Evolutionary conservation across 2,888 invertebrate species (phyloP).

Genomic region (Drosophila prostipennis): DNA sequence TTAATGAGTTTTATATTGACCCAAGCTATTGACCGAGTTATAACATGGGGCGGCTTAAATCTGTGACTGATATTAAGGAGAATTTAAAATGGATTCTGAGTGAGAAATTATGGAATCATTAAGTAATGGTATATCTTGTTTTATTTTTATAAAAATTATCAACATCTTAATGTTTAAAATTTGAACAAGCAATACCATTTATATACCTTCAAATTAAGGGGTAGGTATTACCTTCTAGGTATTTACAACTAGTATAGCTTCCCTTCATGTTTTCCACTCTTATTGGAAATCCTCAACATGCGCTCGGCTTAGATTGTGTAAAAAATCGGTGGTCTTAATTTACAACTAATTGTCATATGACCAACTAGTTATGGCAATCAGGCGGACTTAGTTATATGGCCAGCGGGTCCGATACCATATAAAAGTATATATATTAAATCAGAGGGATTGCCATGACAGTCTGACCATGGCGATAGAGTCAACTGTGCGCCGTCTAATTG

Average conservation of each 20-base stretch:
- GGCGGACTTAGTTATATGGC: constrained; percentile 36
- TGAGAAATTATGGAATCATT: background rate
- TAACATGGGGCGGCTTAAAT: constrained; percentile 42
- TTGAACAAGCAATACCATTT: background rate
- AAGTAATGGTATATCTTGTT: no score
- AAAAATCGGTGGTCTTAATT: constrained; percentile 61
- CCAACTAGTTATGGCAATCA: constrained; percentile 67
- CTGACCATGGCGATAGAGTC: constrained; percentile 43
- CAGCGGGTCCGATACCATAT: constrained; percentile 31
- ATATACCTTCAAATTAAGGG: background rate
- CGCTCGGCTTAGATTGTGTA: constrained; percentile 23
- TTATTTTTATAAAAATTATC: no score
- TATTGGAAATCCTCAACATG: constrained; percentile 34
- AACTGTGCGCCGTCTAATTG: constrained; percentile 62
- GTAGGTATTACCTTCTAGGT: no score
- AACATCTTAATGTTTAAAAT: no score
- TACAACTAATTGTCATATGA: constrained; percentile 82
- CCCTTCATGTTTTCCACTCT: background rate
- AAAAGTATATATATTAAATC: constrained; percentile 49
- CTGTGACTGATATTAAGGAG: constrained; percentile 26
- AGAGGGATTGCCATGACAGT: constrained; percentile 47
- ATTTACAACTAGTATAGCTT: background rate
- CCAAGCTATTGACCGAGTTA: constrained; percentile 64
- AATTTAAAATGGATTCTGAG: background rate
- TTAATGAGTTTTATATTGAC: constrained; percentile 67